These are phyloP conservation scores for Myrmophylax atrothorax DNA, from an alignment of 2,113 vertebrate species.

Conservation along the genomic window DNA sequence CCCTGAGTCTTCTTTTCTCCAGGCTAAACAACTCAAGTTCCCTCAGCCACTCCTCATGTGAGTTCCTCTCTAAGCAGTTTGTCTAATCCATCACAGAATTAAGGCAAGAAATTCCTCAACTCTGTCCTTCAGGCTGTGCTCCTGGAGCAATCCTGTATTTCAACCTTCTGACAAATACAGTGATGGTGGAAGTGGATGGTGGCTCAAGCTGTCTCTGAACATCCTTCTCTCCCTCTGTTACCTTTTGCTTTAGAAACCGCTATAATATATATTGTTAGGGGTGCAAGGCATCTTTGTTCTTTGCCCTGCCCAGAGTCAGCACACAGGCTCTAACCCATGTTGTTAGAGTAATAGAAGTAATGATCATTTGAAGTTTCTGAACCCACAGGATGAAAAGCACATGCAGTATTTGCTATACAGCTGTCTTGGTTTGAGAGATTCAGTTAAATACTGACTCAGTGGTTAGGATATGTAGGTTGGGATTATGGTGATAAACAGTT, in stretches of 20 bases:
- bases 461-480: constrained; percentile 46
- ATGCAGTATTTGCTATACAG: neutral
- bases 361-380: neutral
- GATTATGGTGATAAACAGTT: constrained; percentile 16
- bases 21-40: neutral
- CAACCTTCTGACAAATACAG: neutral
- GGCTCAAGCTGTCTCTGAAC: neutral
- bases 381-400: neutral
- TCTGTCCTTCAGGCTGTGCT: neutral
- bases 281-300: neutral
- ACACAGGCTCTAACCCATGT: neutral
- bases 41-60: neutral
- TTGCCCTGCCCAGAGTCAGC: neutral
- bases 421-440: constrained; percentile 23
- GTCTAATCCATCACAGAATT: neutral
- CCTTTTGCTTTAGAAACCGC: neutral
- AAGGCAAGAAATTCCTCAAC: neutral
- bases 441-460: constrained; percentile 45
- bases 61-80: neutral
- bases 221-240: neutral
- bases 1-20: neutral
- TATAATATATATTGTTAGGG: neutral
- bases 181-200: neutral
- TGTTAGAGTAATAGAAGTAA: neutral
- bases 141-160: neutral